phyloP scores from a whole-genome alignment of 2,888 invertebrate genomes.

The Dicranocentrus wangi region DNA sequence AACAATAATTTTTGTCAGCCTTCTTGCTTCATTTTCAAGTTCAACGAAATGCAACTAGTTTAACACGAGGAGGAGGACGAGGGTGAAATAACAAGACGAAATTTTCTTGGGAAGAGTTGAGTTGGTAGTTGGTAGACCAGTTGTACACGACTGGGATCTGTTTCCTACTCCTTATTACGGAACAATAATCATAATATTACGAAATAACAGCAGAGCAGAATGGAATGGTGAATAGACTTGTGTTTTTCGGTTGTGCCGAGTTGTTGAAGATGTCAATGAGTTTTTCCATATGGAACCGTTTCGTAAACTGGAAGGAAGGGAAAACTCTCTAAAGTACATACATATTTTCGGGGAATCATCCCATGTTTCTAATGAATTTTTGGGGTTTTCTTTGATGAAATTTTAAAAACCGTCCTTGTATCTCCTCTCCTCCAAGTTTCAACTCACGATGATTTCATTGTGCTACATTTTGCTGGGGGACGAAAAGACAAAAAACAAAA shows the following conservation, averaged over 20 bases:
- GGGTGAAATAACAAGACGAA: too few relatives aligned
- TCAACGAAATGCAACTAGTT: neutral
- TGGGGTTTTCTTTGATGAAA: neutral
- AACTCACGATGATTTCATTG: neutral
- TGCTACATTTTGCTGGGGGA: slow-evolving; percentile 1
- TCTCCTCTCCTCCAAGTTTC: slow-evolving; percentile 7
- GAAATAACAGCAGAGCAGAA: too few relatives aligned
- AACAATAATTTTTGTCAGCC: slow-evolving; percentile 21
- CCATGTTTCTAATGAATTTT: neutral
- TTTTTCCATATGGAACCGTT: too few relatives aligned
- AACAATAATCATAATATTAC: too few relatives aligned
- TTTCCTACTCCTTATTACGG: neutral
- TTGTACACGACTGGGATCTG: slow-evolving; percentile 3
- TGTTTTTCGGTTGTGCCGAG: too few relatives aligned
- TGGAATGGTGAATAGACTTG: too few relatives aligned
- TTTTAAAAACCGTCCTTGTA: neutral
- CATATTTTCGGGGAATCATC: too few relatives aligned
- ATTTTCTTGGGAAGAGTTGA: too few relatives aligned
- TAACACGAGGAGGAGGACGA: slow-evolving; percentile 3
- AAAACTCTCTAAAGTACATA: too few relatives aligned
- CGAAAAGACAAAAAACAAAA: neutral
- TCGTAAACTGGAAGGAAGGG: neutral
- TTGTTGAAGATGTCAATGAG: too few relatives aligned
- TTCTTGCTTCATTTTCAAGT: neutral
- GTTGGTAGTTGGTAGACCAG: too few relatives aligned